Percentiles rank a stretch among this genome's conserved stretches.
Conservation (phyloP, 2,113 vertebrate species). For the Vicugna pacos region DNA sequence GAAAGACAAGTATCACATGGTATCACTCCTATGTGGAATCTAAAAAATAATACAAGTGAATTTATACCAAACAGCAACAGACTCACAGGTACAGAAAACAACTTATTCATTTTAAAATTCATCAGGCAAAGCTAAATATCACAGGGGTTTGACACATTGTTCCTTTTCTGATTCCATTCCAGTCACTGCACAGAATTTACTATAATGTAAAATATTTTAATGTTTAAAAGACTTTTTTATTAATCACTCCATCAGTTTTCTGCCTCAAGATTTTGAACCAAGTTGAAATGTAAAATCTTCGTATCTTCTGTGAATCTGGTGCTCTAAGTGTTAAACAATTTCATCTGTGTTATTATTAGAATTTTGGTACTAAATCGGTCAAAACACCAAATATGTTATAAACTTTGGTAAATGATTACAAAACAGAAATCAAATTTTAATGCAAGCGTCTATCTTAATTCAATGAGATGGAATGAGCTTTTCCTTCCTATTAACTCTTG, state of each 20-base stretch:
- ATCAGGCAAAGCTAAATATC: not conserved
- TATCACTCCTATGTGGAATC: too few species aligned
- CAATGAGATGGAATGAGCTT: not conserved
- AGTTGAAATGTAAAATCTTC: constrained; percentile 1
- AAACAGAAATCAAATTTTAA: constrained; percentile 1
- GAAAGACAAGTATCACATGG: too few species aligned
- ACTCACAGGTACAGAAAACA: too few species aligned
- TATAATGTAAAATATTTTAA: not conserved
- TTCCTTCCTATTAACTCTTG: not conserved
- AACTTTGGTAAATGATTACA: not conserved
- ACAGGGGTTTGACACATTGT: not conserved
- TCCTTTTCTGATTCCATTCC: not conserved
- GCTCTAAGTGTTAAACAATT: not conserved
- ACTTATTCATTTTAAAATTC: not conserved
- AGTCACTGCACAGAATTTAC: not conserved
- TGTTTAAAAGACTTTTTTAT: not conserved
- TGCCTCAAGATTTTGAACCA: not conserved
- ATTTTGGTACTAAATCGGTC: not conserved
- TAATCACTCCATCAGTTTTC: not conserved
- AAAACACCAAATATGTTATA: not conserved
- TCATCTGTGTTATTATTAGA: not conserved
- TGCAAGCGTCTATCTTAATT: not conserved
- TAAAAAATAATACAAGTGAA: too few species aligned
- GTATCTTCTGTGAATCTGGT: not conserved
- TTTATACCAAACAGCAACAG: too few species aligned